Evolutionary conservation across 2,797 vertebrate genomes (phyloP).

Genomic region (Danio kyathit): DNA sequence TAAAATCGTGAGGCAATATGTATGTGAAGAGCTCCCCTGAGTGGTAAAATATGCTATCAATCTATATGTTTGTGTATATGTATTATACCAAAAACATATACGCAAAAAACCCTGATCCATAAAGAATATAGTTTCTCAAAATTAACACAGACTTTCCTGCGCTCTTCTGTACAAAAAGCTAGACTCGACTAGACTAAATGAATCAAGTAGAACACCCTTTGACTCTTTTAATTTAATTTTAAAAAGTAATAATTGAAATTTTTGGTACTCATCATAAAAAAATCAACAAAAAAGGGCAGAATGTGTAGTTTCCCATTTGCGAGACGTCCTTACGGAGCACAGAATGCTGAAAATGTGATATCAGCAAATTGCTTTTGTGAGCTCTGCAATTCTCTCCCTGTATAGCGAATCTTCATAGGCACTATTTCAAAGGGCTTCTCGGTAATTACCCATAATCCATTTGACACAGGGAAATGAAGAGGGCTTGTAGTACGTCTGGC

Average conservation of each 20-base stretch:
- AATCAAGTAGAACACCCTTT: conserved; percentile 9
- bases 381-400: conserved; percentile 51
- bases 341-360: conserved; percentile 53
- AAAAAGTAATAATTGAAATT: conserved; percentile 40
- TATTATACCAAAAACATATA: no score
- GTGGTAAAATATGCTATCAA: no score
- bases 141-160: no score
- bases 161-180: conserved; percentile 5
- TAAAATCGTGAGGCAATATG: no score
- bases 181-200: neutral
- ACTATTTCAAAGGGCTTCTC: conserved; percentile 63
- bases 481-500: conserved; percentile 36
- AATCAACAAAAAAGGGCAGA: conserved; percentile 40
- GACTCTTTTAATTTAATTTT: conserved; percentile 42
- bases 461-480: conserved; percentile 57
- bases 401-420: conserved; percentile 56
- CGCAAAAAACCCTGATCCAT: no score
- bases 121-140: no score
- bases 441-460: conserved; percentile 65
- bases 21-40: no score
- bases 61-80: no score
- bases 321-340: conserved; percentile 44
- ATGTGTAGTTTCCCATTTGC: conserved; percentile 57
- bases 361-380: conserved; percentile 64
- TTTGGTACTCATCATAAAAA: conserved; percentile 41